Evolutionary conservation across 1,140 invertebrate genomes (phyloP).

Genomic region (Diachasma alloeum): DNA sequence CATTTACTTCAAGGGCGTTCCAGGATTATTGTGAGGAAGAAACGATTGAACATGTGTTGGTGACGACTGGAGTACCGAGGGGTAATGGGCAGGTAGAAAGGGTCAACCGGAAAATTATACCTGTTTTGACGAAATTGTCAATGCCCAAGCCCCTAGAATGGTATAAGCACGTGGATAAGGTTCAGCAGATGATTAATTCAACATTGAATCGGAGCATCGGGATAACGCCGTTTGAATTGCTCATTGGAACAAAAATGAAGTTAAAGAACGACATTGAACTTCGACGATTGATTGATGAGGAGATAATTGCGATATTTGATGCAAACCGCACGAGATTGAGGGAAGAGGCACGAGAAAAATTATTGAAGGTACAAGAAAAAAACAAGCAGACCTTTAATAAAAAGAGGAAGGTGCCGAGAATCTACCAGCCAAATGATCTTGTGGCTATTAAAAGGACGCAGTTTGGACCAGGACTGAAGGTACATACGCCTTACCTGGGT

Average conservation of each 20-base stretch:
- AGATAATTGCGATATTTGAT: constrained; percentile 14
- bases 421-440: constrained; percentile 32
- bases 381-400: constrained; percentile 42
- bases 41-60: constrained; percentile 41
- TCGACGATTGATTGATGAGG: not conserved
- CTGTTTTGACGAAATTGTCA: not conserved
- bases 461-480: constrained; percentile 19
- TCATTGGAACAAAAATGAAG: not conserved
- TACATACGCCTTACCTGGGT: constrained; percentile 17
- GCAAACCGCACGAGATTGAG: constrained; percentile 36
- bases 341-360: constrained; percentile 32
- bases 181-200: not conserved
- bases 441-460: constrained; percentile 25
- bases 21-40: constrained; percentile 45
- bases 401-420: constrained; percentile 28
- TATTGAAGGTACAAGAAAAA: constrained; percentile 45
- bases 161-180: not conserved
- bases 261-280: not conserved
- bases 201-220: not conserved
- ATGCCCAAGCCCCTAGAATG: not conserved
- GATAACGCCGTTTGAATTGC: not conserved
- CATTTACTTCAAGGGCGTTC: constrained; percentile 52
- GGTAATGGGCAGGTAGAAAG: constrained; percentile 42
- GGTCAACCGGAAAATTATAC: constrained; percentile 3
- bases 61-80: constrained; percentile 39